These are phyloP conservation scores for Hydrotaea cyrtoneurina DNA, from an alignment of 2,888 invertebrate species.

Conservation along the genomic window DNA sequence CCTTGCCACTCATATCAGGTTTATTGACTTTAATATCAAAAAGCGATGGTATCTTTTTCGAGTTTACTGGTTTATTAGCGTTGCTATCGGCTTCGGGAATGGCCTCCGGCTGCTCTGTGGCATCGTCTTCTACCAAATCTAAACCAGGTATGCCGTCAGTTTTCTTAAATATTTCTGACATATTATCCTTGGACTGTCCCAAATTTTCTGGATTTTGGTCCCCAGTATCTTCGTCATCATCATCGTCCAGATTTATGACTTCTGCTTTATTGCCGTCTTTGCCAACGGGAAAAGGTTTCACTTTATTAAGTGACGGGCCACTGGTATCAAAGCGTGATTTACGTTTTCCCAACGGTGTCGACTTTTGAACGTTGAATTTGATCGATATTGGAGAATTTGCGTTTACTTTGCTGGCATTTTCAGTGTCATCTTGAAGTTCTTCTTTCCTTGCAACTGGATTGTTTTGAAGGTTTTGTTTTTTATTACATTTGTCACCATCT, in stretches of 20 bases:
- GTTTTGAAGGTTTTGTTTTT: not conserved
- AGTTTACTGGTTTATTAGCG: not conserved
- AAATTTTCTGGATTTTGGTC: not conserved
- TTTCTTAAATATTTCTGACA: conserved; percentile 76
- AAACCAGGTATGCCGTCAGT: conserved; percentile 86
- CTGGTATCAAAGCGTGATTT: conserved; percentile 68
- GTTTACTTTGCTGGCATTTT: not conserved
- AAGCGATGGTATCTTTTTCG: conserved; percentile 75
- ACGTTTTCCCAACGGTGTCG: conserved; percentile 69
- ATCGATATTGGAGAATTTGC: not conserved
- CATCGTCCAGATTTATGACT: conserved; percentile 73
- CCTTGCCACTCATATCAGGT: conserved; percentile 64
- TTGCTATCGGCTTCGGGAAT: not conserved
- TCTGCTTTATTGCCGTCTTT: conserved; percentile 64
- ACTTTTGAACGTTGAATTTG: conserved; percentile 21
- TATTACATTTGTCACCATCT: not conserved
- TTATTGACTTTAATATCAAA: conserved; percentile 76
- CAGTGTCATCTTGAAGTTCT: conserved; percentile 11
- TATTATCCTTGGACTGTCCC: conserved; percentile 43
- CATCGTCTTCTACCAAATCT: conserved; percentile 83
- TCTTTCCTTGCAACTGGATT: too few species aligned
- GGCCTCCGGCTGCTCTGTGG: conserved; percentile 5
- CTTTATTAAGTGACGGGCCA: conserved; percentile 21
- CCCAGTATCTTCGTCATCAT: conserved; percentile 69
- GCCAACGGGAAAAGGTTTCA: conserved; percentile 31